Conservation (phyloP, 2,113 vertebrate species). For the Paedocypris sp. region DNA sequence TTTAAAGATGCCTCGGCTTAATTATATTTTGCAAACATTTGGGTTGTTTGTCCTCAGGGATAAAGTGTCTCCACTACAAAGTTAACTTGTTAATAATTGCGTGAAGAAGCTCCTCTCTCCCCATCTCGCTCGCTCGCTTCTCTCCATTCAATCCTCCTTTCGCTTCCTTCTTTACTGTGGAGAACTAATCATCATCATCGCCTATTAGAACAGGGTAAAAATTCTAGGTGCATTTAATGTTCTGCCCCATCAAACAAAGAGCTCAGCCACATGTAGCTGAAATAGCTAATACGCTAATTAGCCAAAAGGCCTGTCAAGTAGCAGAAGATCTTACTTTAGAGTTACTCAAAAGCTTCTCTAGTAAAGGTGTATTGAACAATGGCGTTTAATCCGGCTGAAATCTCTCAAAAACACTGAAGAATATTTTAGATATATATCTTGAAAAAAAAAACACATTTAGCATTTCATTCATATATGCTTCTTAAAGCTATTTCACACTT, state of each 20-base stretch:
- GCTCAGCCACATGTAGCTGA: too few relatives aligned
- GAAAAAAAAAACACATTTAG: too few relatives aligned
- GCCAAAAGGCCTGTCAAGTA: too few relatives aligned
- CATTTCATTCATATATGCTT: too few relatives aligned
- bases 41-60: conserved; percentile 97
- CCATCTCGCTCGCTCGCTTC: conserved; percentile 6
- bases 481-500: too few relatives aligned
- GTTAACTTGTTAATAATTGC: conserved; percentile 92
- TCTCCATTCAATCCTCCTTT: not conserved
- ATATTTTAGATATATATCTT: too few relatives aligned
- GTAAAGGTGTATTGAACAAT: too few relatives aligned
- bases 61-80: conserved; percentile 98
- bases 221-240: conserved; percentile 52
- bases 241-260: conserved; percentile 37
- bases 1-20: conserved; percentile 99
- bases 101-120: conserved; percentile 46
- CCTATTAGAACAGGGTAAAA: conserved; percentile 63
- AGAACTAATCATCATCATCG: conserved; percentile 68
- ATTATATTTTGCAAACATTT: conserved; percentile 99
- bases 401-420: too few relatives aligned
- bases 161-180: conserved; percentile 51
- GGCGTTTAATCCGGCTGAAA: too few relatives aligned
- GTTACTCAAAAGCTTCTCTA: too few relatives aligned
- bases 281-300: too few relatives aligned
- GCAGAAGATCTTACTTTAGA: too few relatives aligned